Evolutionary conservation across 2,797 vertebrate species (phyloP).

Genomic region (Phyllotis vaccarum): DNA sequence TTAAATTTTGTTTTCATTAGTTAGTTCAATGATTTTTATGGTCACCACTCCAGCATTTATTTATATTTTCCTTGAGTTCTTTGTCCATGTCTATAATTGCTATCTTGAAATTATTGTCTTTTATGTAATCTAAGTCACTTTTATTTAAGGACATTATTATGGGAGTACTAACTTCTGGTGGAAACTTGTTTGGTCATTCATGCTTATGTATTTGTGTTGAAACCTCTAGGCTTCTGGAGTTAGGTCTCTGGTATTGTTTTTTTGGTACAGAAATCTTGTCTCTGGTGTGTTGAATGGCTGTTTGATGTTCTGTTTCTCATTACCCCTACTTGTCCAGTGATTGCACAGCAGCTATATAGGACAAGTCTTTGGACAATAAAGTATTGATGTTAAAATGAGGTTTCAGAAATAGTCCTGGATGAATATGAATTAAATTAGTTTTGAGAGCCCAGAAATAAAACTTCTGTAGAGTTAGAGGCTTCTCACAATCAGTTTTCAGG

Average conservation of each 20-base stretch:
- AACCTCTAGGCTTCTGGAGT: not conserved
- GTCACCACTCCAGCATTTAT: no score
- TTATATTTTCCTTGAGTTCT: no score
- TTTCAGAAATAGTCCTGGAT: not conserved
- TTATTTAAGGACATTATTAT: not conserved
- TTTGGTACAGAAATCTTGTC: not conserved
- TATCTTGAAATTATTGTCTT: not conserved
- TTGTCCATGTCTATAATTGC: no score
- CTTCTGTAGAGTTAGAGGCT: not conserved
- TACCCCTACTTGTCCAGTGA: not conserved
- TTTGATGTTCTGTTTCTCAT: not conserved
- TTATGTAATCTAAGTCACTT: not conserved
- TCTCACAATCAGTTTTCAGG: not conserved
- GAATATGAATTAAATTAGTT: not conserved
- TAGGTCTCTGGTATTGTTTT: not conserved
- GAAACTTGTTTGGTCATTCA: not conserved
- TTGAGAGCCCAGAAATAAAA: not conserved
- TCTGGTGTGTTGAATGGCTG: not conserved
- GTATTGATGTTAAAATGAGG: not conserved
- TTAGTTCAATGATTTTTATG: not conserved
- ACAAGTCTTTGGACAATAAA: not conserved
- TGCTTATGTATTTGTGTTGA: not conserved
- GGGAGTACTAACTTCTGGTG: not conserved
- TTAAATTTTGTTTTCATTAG: not conserved
- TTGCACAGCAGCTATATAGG: not conserved